Conservation (phyloP, 2,113 vertebrate genomes). For the Anoura caudifer region DNA sequence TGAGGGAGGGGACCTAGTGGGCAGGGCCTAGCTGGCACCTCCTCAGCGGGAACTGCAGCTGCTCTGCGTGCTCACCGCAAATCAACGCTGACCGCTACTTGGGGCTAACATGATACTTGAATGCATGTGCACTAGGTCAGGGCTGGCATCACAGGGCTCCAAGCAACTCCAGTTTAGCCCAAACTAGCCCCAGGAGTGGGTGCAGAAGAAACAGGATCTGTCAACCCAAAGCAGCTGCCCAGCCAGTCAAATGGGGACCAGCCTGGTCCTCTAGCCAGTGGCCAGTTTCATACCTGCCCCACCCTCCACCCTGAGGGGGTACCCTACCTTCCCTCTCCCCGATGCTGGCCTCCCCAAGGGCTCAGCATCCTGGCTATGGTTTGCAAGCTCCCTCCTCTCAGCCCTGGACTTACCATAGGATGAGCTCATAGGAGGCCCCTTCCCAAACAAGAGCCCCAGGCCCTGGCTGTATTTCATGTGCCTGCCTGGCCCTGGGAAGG, state of each 20-base stretch:
- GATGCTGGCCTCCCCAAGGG: not conserved
- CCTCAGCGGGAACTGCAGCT: not conserved
- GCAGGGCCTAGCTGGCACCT: not conserved
- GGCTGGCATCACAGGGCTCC: rapidly evolving
- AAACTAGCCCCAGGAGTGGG: not conserved
- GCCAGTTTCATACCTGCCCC: not conserved
- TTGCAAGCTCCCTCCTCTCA: not conserved
- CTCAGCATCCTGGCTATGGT: not conserved
- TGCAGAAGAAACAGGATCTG: not conserved
- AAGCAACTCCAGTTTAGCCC: rapidly evolving
- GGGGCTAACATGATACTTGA: not conserved
- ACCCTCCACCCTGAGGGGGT: rapidly evolving
- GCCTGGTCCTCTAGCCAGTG: not conserved
- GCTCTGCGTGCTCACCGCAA: not conserved
- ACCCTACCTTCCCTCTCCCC: not conserved
- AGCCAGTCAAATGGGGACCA: rapidly evolving
- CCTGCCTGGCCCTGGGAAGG: not conserved
- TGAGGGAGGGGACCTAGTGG: not conserved
- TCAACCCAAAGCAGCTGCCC: not conserved
- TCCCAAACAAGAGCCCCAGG: not conserved
- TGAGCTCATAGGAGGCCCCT: not conserved
- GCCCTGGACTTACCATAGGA: not conserved
- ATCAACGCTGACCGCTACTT: not conserved
- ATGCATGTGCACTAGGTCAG: not conserved
- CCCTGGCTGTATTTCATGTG: not conserved